Conservation (phyloP, 2,113 vertebrate genomes). For the Motacilla alba region DNA sequence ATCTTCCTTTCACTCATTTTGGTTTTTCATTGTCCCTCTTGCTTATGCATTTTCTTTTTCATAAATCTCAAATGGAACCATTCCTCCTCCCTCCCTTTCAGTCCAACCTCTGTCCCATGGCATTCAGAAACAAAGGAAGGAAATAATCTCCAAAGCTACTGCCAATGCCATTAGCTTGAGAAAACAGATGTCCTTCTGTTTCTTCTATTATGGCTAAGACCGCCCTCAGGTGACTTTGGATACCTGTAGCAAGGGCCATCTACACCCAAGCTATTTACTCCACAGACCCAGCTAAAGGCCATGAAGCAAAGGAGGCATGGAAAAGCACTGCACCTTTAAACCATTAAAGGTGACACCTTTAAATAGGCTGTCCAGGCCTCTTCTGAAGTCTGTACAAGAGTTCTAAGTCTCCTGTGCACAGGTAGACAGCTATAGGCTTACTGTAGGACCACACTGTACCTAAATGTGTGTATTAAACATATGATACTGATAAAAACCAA, state of each 20-base stretch:
- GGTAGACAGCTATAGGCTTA: background rate
- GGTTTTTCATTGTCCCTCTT: background rate
- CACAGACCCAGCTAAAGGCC: background rate
- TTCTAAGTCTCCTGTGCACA: background rate
- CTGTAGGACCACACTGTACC: background rate
- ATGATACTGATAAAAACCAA: background rate
- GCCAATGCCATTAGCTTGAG: background rate
- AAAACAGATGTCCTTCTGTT: background rate
- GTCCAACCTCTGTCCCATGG: background rate
- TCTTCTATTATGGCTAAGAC: background rate
- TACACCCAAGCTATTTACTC: background rate
- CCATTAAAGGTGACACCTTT: background rate
- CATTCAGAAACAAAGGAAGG: background rate
- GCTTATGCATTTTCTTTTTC: background rate
- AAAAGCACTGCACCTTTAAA: background rate
- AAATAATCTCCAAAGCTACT: background rate
- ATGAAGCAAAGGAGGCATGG: background rate
- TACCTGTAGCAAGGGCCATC: background rate
- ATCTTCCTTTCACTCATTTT: conserved; percentile 3
- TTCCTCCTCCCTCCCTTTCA: background rate
- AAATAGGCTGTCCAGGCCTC: background rate
- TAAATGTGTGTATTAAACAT: background rate
- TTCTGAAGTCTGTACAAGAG: background rate
- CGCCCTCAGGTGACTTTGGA: background rate
- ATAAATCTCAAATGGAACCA: background rate